phyloP scores from a whole-genome alignment of 2,797 vertebrate species.

The Oreochromis grahami region DNA sequence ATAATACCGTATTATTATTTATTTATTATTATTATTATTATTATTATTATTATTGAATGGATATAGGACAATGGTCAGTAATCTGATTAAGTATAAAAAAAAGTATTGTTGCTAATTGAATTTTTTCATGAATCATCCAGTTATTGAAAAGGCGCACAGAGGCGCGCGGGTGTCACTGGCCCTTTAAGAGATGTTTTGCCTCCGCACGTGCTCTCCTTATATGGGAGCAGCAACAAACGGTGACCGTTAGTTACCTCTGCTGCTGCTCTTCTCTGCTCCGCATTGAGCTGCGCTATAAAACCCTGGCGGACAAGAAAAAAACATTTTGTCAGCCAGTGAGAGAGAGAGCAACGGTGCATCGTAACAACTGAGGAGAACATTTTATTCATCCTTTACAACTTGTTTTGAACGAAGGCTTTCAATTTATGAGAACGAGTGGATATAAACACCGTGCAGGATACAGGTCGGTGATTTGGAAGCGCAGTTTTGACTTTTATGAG shows the following conservation, averaged over 20 bases:
- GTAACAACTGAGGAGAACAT: background rate
- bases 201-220: slow-evolving; percentile 77
- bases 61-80: background rate
- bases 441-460: background rate
- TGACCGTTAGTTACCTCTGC: slow-evolving; percentile 82
- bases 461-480: slow-evolving; percentile 45
- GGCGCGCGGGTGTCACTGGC: slow-evolving; percentile 24
- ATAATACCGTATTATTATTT: background rate
- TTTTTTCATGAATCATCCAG: background rate
- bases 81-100: background rate
- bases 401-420: background rate
- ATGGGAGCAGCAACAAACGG: slow-evolving; percentile 53
- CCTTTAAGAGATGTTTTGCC: slow-evolving; percentile 79
- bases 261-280: slow-evolving; percentile 37
- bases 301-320: slow-evolving; percentile 50
- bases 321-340: slow-evolving; percentile 45
- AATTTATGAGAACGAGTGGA: slow-evolving; percentile 43
- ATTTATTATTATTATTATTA: background rate
- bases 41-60: background rate
- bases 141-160: background rate
- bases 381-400: background rate
- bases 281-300: slow-evolving; percentile 72
- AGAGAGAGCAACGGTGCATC: background rate
- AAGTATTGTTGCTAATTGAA: background rate
- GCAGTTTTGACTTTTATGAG: background rate